A percentile compares a stretch with the other conserved stretches of the same genome.
These are phyloP conservation scores for Poeciliopsis gracilis DNA, from an alignment of 2,797 vertebrate species.

Conservation along the genomic window DNA sequence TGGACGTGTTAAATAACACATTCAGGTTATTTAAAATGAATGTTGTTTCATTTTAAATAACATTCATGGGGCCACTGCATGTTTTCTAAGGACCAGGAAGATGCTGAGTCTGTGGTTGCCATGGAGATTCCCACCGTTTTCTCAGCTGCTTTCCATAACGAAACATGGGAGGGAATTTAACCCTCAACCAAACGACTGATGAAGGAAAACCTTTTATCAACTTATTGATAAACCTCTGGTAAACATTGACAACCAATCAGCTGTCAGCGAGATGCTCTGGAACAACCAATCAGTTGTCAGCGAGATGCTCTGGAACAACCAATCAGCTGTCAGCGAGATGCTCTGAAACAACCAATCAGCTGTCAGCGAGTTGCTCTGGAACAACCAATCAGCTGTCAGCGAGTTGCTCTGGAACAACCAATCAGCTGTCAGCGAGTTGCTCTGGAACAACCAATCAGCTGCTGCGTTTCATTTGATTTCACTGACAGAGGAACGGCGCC, in stretches of 20 bases:
- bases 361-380: not conserved
- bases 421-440: too few relatives aligned
- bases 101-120: not conserved
- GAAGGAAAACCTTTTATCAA: not conserved
- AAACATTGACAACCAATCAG: too few relatives aligned
- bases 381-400: too few relatives aligned
- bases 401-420: too few relatives aligned
- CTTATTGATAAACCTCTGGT: not conserved
- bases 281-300: not conserved
- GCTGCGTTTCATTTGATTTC: not conserved
- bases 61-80: too few relatives aligned
- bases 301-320: not conserved
- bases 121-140: not conserved
- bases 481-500: conserved; percentile 13
- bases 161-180: not conserved
- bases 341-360: not conserved
- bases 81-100: not conserved
- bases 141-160: not conserved
- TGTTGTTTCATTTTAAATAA: too few relatives aligned
- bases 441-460: not conserved
- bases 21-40: too few relatives aligned
- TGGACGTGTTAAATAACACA: too few relatives aligned
- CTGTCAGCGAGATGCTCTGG: too few relatives aligned
- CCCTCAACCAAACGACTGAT: not conserved
- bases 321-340: not conserved